These are phyloP conservation scores for Epinephelus cyanopodus DNA, from an alignment of 2,113 vertebrate species.

Conservation along the genomic window DNA sequence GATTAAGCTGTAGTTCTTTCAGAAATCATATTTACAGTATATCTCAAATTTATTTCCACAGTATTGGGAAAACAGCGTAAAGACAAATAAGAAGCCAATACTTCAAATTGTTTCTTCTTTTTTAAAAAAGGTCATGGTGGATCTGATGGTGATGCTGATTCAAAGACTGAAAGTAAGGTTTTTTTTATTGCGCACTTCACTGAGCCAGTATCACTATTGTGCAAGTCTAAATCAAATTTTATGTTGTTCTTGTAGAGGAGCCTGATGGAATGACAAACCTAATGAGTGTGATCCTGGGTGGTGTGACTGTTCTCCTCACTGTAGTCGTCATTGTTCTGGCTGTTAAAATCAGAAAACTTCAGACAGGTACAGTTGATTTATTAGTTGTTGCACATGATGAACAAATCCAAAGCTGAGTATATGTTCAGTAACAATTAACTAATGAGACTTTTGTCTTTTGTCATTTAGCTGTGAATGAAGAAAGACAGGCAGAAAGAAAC, in stretches of 20 bases:
- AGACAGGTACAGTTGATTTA: constrained; percentile 5
- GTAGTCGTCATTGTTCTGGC: background rate
- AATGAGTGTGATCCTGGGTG: background rate
- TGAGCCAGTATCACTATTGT: background rate
- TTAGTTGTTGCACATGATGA: background rate
- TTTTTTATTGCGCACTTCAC: background rate
- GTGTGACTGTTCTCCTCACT: background rate
- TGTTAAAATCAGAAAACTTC: constrained; percentile 1
- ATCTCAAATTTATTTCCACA: background rate
- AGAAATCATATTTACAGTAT: background rate
- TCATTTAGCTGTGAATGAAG: background rate
- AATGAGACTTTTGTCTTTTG: background rate
- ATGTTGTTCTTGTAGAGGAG: background rate
- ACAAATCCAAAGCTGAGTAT: background rate
- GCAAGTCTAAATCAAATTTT: fast-evolving
- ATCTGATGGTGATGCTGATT: fast-evolving
- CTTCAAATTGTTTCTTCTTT: too few relatives aligned
- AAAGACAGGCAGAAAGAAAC: background rate
- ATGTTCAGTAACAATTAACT: fast-evolving
- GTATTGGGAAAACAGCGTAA: too few relatives aligned
- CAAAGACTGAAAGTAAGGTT: background rate
- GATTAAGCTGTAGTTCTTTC: background rate
- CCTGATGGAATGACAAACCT: background rate
- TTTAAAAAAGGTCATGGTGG: background rate
- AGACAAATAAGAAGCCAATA: too few relatives aligned